Conservation (phyloP, 2,888 invertebrate species). For the Spialia ferax region DNA sequence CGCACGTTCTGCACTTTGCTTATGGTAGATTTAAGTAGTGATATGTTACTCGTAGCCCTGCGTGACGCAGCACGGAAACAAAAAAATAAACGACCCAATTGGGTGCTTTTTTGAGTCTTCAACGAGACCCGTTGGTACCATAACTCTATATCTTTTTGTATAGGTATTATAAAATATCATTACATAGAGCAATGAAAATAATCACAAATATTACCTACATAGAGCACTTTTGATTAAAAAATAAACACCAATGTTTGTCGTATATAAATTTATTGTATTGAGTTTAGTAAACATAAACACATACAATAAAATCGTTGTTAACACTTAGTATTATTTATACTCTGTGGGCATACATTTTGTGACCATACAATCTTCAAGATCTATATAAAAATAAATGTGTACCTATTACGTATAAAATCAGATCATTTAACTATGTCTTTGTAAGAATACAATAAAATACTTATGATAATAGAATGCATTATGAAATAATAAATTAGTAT, state of each 20-base stretch:
- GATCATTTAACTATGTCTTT: constrained; percentile 64
- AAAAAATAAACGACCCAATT: too few species aligned
- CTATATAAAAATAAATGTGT: constrained; percentile 48
- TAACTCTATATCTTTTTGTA: too few species aligned
- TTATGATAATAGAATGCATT: constrained; percentile 18
- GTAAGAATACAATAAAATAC: constrained; percentile 24
- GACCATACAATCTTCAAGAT: constrained; percentile 58
- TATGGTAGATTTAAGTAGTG: too few species aligned
- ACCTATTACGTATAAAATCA: constrained; percentile 63
- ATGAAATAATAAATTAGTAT: constrained; percentile 19
- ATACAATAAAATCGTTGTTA: constrained; percentile 77
- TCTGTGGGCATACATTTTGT: constrained; percentile 57
- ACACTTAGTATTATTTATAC: constrained; percentile 55
- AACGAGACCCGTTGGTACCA: too few species aligned
- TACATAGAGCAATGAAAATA: too few species aligned
- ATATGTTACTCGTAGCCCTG: too few species aligned
- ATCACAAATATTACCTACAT: too few species aligned
- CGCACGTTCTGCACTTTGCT: too few species aligned
- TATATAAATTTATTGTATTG: constrained; percentile 75
- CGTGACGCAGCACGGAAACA: too few species aligned
- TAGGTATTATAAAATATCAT: too few species aligned
- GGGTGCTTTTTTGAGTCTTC: too few species aligned
- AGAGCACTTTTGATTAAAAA: not conserved
- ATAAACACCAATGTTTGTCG: constrained; percentile 49
- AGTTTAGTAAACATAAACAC: constrained; percentile 78